Conservation (phyloP, 1,140 invertebrate genomes). For the Microvelia longipes region DNA sequence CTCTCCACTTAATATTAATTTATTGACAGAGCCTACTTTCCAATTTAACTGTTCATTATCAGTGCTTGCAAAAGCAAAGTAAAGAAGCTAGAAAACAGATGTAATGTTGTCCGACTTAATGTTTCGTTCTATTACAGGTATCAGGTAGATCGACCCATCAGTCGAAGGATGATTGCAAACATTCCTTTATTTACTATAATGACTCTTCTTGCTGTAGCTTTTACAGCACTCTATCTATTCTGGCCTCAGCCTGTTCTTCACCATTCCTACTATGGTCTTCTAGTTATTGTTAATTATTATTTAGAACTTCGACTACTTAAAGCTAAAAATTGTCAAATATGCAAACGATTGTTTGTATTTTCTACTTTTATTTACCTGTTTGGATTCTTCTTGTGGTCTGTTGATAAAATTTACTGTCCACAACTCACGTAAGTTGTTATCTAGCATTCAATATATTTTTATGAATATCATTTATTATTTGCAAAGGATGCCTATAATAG, state of each 20-base stretch:
- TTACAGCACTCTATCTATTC: slow-evolving; percentile 21
- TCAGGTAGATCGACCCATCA: slow-evolving; percentile 11
- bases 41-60: no score
- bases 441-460: not conserved
- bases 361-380: slow-evolving; percentile 20
- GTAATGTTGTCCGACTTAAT: no score
- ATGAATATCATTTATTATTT: not conserved
- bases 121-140: slow-evolving; percentile 17
- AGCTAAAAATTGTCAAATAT: slow-evolving; percentile 17
- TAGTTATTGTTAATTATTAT: slow-evolving; percentile 19
- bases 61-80: no score
- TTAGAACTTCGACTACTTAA: slow-evolving; percentile 18
- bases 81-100: no score
- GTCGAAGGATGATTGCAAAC: slow-evolving; percentile 15
- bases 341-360: slow-evolving; percentile 19
- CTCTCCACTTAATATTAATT: no score
- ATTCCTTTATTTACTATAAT: slow-evolving; percentile 14
- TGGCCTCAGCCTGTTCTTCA: slow-evolving; percentile 24
- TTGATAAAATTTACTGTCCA: slow-evolving; percentile 22
- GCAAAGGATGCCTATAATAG: not conserved
- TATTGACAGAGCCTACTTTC: no score
- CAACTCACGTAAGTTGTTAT: slow-evolving; percentile 20
- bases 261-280: slow-evolving; percentile 20
- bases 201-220: slow-evolving; percentile 12
- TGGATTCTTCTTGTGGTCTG: slow-evolving; percentile 24